Base-by-base conservation (phyloP, 1,140 invertebrate species). In the Xylocopa sonorina region DNA sequence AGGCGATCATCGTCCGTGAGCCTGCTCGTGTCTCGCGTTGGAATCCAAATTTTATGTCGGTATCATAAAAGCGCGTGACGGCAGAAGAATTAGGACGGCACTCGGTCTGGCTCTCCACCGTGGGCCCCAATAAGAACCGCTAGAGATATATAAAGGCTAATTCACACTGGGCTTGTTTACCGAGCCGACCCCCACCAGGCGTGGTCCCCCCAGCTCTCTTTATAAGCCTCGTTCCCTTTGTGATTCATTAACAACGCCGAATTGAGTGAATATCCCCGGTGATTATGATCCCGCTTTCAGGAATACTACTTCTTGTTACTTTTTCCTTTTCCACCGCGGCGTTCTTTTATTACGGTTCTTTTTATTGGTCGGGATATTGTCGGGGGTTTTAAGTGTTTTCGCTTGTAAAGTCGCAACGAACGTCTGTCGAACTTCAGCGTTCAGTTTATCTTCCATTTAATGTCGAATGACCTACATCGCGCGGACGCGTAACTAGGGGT, bases 1-100 rank as follows among this genome's bases (percentile, higher is more conserved):
- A 66, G 72, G 73, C 74, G 85, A 84, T 83, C 74, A 81, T 84
- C 80, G 55, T 84, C 74, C 80, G 72, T 76, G 72, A 72, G 68
- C 81, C 74, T 66, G 81, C 81, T 83, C 77, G 83, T 86, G 85
- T 81, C 84, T 68, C 79, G 66, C 73, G 75, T 78, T 88, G 88
- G 89, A 89, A 89, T 89, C 83, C 86, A 88, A 88, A 89, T 86
- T 89, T 90, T 88, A 90, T 90, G 87, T 88, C 87, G 85, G 88
- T 88, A 86, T 87, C 86, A 87, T 90, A 89, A 90, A 89, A 90
- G 84, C 84, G 87, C 88, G 87, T 89, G 88, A 88, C 87, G 89
- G 87, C 86, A 87, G 87, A 89, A 88, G 87, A 90, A 90, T 88
- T 88, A 90, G 87, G 88, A 89, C 84, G 83, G 84, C 74, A 85